phyloP scores from a whole-genome alignment of 2,888 invertebrate genomes.

The Strigamia transsilvanica region DNA sequence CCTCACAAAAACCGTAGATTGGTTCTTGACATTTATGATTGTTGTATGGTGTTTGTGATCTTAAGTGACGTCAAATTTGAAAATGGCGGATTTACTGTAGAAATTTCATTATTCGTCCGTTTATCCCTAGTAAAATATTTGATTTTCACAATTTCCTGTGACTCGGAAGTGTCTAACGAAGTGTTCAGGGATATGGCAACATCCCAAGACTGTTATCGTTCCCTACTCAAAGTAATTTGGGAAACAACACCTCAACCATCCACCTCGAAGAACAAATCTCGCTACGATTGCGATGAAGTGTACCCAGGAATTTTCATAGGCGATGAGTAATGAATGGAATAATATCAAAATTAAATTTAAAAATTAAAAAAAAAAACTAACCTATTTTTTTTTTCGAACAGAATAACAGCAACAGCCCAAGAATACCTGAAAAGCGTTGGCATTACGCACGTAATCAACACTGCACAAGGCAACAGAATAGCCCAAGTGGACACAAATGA shows the following conservation, averaged over 20 bases:
- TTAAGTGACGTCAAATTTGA: background rate
- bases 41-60: background rate
- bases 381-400: background rate
- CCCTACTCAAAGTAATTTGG: conserved; percentile 9
- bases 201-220: background rate
- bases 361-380: background rate
- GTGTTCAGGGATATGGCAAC: background rate
- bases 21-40: no score
- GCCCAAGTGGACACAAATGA: conserved; percentile 82
- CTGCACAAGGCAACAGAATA: conserved; percentile 82
- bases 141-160: background rate
- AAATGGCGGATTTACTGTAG: background rate
- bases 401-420: background rate
- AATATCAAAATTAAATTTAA: background rate
- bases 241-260: conserved; percentile 43
- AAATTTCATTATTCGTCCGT: background rate
- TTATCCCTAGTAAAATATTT: background rate
- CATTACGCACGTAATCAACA: conserved; percentile 86
- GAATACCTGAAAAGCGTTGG: conserved; percentile 75
- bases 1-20: no score
- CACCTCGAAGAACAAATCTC: background rate
- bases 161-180: background rate
- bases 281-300: conserved; percentile 36
- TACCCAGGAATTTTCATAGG: conserved; percentile 49
- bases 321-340: conserved; percentile 20